Conservation (phyloP, 2,888 invertebrate genomes). For the Oscheius sp. region DNA sequence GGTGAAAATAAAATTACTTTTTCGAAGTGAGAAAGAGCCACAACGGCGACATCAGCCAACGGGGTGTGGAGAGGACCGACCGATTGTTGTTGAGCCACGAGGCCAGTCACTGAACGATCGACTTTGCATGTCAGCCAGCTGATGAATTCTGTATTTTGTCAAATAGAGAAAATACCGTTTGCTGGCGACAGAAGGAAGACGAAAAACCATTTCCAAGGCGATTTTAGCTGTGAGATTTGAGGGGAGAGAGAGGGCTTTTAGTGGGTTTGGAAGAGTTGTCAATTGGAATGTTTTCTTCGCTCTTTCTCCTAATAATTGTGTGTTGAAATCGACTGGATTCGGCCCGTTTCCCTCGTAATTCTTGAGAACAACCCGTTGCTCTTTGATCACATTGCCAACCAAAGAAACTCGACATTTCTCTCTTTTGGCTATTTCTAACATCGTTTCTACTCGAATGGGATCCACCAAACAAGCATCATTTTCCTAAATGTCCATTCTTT, state of each 20-base stretch:
- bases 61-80: conserved; percentile 96
- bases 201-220: conserved; percentile 82
- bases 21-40: conserved; percentile 84
- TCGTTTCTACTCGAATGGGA: conserved; percentile 76
- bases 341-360: neutral
- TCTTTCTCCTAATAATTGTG: conserved; percentile 51
- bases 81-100: conserved; percentile 96
- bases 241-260: conserved; percentile 73
- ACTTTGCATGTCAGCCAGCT: conserved; percentile 63
- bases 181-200: conserved; percentile 88
- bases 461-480: conserved; percentile 80
- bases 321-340: conserved; percentile 55
- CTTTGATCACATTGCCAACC: conserved; percentile 88
- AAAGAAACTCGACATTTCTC: conserved; percentile 92
- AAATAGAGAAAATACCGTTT: conserved; percentile 76
- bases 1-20: conserved; percentile 33
- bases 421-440: conserved; percentile 81
- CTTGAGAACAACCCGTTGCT: conserved; percentile 70
- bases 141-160: neutral
- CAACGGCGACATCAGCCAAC: conserved; percentile 88
- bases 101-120: conserved; percentile 86
- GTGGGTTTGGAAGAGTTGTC: conserved; percentile 71
- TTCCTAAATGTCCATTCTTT: conserved; percentile 43
- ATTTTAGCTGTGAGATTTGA: conserved; percentile 76
- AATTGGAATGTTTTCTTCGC: conserved; percentile 76